Evolutionary conservation across 1,140 invertebrate genomes (phyloP).

Genomic region (Diachasmimorpha longicaudata): DNA sequence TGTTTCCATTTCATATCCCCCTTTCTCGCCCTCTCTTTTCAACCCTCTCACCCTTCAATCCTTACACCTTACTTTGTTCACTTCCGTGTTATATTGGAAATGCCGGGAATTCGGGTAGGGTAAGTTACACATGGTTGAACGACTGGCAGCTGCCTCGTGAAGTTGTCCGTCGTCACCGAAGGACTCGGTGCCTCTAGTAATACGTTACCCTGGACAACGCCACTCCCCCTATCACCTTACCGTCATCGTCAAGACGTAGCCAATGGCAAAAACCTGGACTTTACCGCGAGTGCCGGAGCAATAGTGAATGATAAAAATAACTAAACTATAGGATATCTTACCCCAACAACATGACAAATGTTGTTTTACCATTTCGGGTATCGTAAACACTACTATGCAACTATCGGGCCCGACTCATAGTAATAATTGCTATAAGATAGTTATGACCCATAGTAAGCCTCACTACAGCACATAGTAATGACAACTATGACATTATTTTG

Average conservation of each 20-base stretch:
- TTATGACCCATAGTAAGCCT: too few relatives aligned
- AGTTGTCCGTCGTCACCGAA: not conserved
- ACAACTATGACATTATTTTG: too few relatives aligned
- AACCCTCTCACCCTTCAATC: not conserved
- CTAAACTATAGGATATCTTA: too few relatives aligned
- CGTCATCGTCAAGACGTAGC: not conserved
- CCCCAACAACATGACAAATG: too few relatives aligned
- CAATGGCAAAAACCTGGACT: not conserved
- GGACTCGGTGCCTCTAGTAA: not conserved
- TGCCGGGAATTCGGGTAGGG: not conserved
- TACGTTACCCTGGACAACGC: not conserved
- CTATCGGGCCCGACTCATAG: too few relatives aligned
- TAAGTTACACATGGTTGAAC: not conserved
- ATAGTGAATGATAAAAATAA: too few relatives aligned
- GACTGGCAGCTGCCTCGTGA: not conserved
- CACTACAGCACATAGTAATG: too few relatives aligned
- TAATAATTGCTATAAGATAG: too few relatives aligned
- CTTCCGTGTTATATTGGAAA: not conserved
- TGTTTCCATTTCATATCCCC: not conserved
- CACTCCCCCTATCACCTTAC: not conserved
- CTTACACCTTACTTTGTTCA: slow-evolving; percentile 1
- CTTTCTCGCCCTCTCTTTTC: not conserved
- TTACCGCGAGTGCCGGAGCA: not conserved
- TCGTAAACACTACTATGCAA: too few relatives aligned
- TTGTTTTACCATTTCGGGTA: too few relatives aligned